Conservation (phyloP, 2,113 vertebrate genomes). For the Calypte anna region DNA sequence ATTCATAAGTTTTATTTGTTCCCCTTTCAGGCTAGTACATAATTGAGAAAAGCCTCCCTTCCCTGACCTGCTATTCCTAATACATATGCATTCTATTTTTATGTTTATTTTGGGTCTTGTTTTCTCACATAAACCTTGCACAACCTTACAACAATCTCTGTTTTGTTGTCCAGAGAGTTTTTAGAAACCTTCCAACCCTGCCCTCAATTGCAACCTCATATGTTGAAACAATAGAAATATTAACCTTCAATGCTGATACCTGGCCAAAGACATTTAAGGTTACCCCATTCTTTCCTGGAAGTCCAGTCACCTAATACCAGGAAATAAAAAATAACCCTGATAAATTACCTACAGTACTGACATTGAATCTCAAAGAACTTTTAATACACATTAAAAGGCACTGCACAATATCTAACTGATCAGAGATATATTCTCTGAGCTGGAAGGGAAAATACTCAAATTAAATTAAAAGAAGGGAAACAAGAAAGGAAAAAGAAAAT, state of each 20-base stretch:
- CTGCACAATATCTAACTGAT: background rate
- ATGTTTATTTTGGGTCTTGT: background rate
- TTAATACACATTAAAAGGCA: background rate
- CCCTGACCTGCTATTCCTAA: background rate
- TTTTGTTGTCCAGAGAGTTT: background rate
- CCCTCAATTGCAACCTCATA: background rate
- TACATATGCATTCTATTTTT: background rate
- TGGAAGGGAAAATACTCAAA: conserved; percentile 7
- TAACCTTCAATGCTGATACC: conserved; percentile 3
- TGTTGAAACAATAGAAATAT: background rate
- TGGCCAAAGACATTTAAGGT: conserved; percentile 5
- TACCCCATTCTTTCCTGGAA: background rate
- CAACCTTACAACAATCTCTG: background rate
- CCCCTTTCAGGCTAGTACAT: background rate
- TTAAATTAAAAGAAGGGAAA: conserved; percentile 13
- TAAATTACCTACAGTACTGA: background rate
- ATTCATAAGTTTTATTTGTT: background rate
- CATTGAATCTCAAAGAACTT: background rate
- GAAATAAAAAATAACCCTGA: conserved; percentile 33
- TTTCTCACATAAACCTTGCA: background rate
- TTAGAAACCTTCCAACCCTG: background rate
- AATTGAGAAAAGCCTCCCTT: background rate
- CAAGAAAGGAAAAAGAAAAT: background rate
- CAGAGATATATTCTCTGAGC: background rate
- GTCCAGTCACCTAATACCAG: conserved; percentile 6